phyloP scores from a whole-genome alignment of 1,140 invertebrate genomes.

The Lucilia sericata region DNA sequence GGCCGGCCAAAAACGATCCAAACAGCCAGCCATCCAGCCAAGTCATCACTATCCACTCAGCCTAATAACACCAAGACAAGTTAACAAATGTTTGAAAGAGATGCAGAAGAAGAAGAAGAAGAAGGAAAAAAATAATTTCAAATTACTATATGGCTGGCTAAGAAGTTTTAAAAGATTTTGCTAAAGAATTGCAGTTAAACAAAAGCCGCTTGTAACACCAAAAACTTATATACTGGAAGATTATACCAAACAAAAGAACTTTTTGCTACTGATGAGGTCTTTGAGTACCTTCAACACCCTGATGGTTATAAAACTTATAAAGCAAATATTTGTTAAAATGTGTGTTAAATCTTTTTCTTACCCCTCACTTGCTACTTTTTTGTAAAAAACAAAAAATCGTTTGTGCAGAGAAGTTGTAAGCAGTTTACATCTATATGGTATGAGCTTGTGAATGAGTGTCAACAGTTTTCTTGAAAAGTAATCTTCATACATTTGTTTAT shows the following conservation, averaged over 20 bases:
- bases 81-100: neutral
- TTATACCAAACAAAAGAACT: neutral
- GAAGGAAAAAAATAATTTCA: neutral
- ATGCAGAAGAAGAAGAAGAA: too few species aligned
- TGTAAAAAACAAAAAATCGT: too few species aligned
- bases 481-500: too few species aligned
- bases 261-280: neutral
- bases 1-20: constrained; percentile 40
- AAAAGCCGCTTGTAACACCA: neutral
- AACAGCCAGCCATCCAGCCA: neutral
- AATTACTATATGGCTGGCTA: neutral
- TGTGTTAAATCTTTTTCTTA: too few species aligned
- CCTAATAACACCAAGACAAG: neutral
- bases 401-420: too few species aligned
- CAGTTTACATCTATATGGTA: too few species aligned
- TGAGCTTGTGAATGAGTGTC: too few species aligned
- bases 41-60: neutral
- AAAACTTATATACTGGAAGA: neutral
- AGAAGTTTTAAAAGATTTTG: too few species aligned
- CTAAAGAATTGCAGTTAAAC: too few species aligned
- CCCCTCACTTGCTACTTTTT: too few species aligned
- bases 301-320: neutral
- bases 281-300: neutral
- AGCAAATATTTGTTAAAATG: too few species aligned
- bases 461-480: too few species aligned